Evolutionary conservation across 2,888 invertebrate genomes (phyloP).

Genomic region (Heteropelma amictum): DNA sequence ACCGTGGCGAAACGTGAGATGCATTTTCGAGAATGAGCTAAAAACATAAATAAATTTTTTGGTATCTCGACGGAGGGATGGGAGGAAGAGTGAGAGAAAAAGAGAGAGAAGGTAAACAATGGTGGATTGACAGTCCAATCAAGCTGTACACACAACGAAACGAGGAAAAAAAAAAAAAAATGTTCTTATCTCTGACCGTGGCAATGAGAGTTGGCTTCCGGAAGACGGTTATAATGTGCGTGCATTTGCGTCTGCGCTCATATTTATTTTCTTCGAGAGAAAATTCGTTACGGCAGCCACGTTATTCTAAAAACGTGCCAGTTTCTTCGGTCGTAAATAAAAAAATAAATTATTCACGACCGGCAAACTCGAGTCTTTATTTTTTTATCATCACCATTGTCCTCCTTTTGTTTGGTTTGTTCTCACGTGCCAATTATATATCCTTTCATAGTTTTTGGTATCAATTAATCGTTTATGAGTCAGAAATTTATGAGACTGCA

Average conservation of each 20-base stretch:
- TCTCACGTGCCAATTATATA: slow-evolving; percentile 12
- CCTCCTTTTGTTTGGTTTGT: not conserved
- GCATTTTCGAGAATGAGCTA: slow-evolving; percentile 30
- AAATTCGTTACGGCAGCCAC: slow-evolving; percentile 22
- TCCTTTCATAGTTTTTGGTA: not conserved
- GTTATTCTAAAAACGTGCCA: slow-evolving; percentile 4
- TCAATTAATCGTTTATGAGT: too few species aligned
- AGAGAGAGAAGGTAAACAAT: not conserved
- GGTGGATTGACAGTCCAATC: slow-evolving; percentile 35
- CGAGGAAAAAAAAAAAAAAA: too few species aligned
- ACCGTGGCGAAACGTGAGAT: slow-evolving; percentile 47
- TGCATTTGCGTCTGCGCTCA: not conserved
- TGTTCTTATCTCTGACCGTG: slow-evolving; percentile 51
- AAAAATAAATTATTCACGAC: not conserved
- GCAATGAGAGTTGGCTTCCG: slow-evolving; percentile 50
- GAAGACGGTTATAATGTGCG: slow-evolving; percentile 26
- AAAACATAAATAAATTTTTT: slow-evolving; percentile 49
- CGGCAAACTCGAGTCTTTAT: slow-evolving; percentile 1
- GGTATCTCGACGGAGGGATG: not conserved
- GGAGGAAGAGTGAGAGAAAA: not conserved
- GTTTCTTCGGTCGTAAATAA: not conserved
- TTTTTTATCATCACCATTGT: slow-evolving; percentile 29
- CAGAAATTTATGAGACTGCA: too few species aligned
- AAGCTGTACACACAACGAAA: slow-evolving; percentile 52
- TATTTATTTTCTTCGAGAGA: slow-evolving; percentile 43